A percentile compares a stretch with the other conserved stretches of the same genome.
Conservation (phyloP, 2,797 vertebrate species). For the Schizopygopsis pylzovi region DNA sequence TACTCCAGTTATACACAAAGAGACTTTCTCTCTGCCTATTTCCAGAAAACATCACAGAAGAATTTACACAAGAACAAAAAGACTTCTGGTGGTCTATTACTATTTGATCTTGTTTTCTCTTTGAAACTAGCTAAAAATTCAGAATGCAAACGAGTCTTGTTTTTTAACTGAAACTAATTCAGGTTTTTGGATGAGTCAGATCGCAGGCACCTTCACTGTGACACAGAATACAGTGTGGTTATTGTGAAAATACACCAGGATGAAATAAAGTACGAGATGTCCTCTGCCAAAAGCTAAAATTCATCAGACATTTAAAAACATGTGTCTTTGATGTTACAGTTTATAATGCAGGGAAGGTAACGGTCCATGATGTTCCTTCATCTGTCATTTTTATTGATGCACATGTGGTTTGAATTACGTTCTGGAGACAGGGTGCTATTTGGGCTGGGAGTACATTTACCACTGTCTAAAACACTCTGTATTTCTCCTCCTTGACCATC, state of each 20-base stretch:
- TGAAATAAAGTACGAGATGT: neutral
- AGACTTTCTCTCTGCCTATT: neutral
- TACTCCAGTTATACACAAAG: neutral
- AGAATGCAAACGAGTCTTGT: neutral
- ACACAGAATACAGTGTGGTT: neutral
- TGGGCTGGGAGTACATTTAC: conserved; percentile 69
- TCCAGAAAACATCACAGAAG: neutral
- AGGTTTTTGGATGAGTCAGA: neutral
- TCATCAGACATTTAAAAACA: conserved; percentile 42
- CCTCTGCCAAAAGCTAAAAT: conserved; percentile 17
- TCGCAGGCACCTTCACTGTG: neutral
- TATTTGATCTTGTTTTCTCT: conserved; percentile 12
- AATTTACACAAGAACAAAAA: conserved; percentile 5
- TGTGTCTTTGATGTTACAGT: conserved; percentile 53
- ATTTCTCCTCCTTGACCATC: conserved; percentile 58
- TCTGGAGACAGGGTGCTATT: conserved; percentile 59
- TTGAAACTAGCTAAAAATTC: neutral
- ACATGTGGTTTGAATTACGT: conserved; percentile 68
- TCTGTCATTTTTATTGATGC: conserved; percentile 75
- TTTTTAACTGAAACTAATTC: conserved; percentile 21
- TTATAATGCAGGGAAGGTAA: conserved; percentile 70
- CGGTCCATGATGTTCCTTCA: conserved; percentile 70
- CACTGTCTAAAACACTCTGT: conserved; percentile 65
- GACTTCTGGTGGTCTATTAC: neutral
- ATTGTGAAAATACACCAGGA: neutral